phyloP scores from a whole-genome alignment of 2,888 invertebrate genomes.

The Microplitis manilae region DNA sequence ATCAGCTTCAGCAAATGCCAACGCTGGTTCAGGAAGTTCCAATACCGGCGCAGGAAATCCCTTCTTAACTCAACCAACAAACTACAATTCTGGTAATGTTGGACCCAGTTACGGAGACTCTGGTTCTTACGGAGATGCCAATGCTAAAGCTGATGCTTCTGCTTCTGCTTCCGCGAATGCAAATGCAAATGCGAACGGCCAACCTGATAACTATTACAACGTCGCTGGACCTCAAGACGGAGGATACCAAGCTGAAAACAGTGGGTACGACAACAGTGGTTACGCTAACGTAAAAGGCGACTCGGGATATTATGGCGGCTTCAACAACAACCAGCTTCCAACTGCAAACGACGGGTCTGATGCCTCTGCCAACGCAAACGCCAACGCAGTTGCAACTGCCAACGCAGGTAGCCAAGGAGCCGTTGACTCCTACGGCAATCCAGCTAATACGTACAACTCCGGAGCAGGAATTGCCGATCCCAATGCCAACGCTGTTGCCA shows the following conservation, averaged over 20 bases:
- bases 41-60: not conserved
- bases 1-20: not conserved
- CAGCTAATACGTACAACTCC: not conserved
- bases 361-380: conserved; percentile 24
- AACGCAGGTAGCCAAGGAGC: not conserved
- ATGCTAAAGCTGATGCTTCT: conserved; percentile 39
- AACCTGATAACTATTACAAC: not conserved
- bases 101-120: not conserved
- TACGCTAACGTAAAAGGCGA: not conserved
- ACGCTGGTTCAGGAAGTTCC: not conserved
- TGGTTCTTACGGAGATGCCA: conserved; percentile 11
- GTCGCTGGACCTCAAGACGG: not conserved
- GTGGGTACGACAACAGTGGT: not conserved
- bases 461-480: conserved; percentile 23
- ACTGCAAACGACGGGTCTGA: conserved; percentile 4
- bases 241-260: not conserved
- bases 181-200: not conserved
- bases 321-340: not conserved
- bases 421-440: not conserved
- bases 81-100: not conserved
- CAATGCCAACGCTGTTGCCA: conserved; percentile 44
- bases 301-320: not conserved
- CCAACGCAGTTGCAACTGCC: conserved; percentile 7
- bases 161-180: conserved; percentile 46
- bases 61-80: not conserved